A percentile compares a stretch with the other conserved stretches of the same genome.
Conservation (phyloP, 2,113 vertebrate species). For the Struthidea cinerea region DNA sequence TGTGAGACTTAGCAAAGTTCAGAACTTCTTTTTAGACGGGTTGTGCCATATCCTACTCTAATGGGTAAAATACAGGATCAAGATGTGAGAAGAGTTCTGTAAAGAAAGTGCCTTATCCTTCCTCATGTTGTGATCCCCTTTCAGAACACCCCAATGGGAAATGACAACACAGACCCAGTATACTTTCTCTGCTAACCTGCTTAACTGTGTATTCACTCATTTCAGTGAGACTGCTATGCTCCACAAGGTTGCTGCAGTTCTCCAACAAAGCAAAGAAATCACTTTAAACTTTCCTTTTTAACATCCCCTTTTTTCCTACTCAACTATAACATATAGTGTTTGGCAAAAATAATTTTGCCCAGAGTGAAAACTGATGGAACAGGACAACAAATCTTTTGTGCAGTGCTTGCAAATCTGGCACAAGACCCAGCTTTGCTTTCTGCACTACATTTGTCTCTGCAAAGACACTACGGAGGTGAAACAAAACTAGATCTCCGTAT, state of each 20-base stretch:
- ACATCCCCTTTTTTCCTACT: neutral
- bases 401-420: neutral
- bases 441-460: neutral
- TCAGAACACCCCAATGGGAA: neutral
- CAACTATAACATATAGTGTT: neutral
- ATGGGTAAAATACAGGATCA: neutral
- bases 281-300: neutral
- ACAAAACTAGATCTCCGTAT: neutral
- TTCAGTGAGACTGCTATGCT: neutral
- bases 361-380: neutral
- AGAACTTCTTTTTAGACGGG: neutral
- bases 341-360: neutral
- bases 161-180: neutral
- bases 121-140: neutral
- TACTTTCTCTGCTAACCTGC: neutral
- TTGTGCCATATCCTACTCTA: neutral
- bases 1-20: neutral
- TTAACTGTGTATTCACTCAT: neutral
- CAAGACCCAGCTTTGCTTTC: neutral
- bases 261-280: neutral
- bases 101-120: neutral
- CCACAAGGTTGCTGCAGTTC: neutral
- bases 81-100: neutral
- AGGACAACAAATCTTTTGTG: neutral
- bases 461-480: neutral